phyloP scores from a whole-genome alignment of 2,113 vertebrate species.

The Paramormyrops kingsleyae region DNA sequence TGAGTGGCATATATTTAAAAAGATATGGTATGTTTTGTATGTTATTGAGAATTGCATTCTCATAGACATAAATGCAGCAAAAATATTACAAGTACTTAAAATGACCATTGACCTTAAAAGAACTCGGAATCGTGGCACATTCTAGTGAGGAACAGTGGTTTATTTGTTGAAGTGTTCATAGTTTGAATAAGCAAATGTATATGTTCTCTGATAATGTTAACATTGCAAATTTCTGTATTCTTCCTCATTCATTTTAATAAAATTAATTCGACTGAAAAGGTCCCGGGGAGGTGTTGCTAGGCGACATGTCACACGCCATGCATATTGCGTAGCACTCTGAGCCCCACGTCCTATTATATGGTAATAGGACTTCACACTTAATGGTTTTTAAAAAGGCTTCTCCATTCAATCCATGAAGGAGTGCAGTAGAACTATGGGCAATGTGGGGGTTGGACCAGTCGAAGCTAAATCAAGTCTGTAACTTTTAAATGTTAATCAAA shows the following conservation, averaged over 20 bases:
- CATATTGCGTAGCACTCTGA: not conserved
- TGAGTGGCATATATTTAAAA: not conserved
- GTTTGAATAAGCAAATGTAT: not conserved
- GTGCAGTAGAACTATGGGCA: not conserved
- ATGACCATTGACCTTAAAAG: not conserved
- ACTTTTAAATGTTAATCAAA: constrained; percentile 4
- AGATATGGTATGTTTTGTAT: not conserved
- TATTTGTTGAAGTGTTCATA: not conserved
- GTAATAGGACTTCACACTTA: constrained; percentile 6
- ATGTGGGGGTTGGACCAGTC: not conserved
- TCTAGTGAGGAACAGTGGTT: not conserved
- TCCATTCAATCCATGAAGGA: not conserved
- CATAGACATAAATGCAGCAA: not conserved
- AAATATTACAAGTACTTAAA: not conserved
- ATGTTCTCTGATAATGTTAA: not conserved
- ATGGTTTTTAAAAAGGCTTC: constrained; percentile 3
- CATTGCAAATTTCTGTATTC: not conserved
- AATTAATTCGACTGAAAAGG: not conserved
- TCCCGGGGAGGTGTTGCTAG: not conserved
- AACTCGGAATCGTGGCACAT: not conserved
- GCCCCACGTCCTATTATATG: not conserved
- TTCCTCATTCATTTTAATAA: not conserved
- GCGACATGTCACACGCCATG: not conserved
- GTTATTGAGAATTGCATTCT: not conserved
- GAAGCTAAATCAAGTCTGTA: not conserved